Evolutionary conservation across 2,113 vertebrate species (phyloP), one percentile per base, ranked within the genome.

Genomic region (Cynoglossus semilaevis): DNA sequence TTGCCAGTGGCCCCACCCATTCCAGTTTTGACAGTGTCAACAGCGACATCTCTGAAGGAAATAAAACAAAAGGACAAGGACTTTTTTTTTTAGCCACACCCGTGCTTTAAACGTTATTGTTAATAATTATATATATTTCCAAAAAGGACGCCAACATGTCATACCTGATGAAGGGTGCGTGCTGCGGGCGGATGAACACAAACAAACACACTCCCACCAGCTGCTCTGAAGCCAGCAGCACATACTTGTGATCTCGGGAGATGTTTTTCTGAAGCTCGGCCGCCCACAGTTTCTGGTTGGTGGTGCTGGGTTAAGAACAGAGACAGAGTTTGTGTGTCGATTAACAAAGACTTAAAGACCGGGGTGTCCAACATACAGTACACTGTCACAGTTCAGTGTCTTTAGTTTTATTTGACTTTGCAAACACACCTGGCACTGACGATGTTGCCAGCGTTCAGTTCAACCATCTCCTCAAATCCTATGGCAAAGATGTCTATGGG

Each of bases 391-490:
- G 6, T 1, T 52, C 60, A 52, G 56, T 40, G 9, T 40, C 14
- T 37, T 18, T 15, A 38, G 15, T 18, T 1, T n/a, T 16, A 29
- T 29, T 29, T 17, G 14, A 13, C 22, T 11, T 48, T 13, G 48
- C 19, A 60, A 85, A 70, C 72, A 58, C 85, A 98, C 97, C 97
- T 99, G 63, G 97, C 95, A 47, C 93, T 99, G 81, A 99, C 97
- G 49, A 99, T 99, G 84, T 99, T 99, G 18, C 97, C 97, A 54
- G 97, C 97, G 77, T 98, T 99, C 80, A 99, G 85, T 78, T 99
- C 97, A 68, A 99, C 97, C 97, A 99, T 99, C 90, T 99, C 97
- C 88, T 99, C 96, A 93, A 99, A 99, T 51, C 97, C 97, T 55
- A 98, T 98, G 58, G 95, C 96, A 90, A 98, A 98, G 79, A 99